Evolutionary conservation across 2,113 vertebrate genomes (phyloP), one percentile per base, ranked within the genome.

Genomic region (Rhegmatorhina hoffmannsi): DNA sequence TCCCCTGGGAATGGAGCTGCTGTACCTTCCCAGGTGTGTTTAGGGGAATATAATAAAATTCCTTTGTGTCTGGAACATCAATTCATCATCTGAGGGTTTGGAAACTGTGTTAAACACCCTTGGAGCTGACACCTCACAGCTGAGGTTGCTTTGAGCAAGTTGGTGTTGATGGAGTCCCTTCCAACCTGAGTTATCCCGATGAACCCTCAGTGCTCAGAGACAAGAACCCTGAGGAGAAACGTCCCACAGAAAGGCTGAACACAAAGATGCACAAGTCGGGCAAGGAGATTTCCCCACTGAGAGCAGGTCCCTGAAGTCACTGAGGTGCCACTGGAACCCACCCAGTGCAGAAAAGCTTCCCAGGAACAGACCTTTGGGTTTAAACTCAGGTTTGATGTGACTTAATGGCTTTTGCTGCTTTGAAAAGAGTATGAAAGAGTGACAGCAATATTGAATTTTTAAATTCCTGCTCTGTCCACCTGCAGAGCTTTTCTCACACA

Each of bases 401-500:
- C 79, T 92, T 94, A 91, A 94, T 81, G 79, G 92, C 83, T 96
- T 92, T 89, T 72, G 31, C 43, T 58, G 66, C 87, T 94, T 86
- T 94, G 72, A 95, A 96, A 92, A 62, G 87, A 96, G 79, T 68
- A 40, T 50, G 84, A 59, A 94, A 93, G 92, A 96, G 84, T 94
- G 96, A 95, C 95, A 97, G 96, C 70, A 25, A 84, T 70, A 94
- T 87, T 94, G 94, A 88, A 95, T 95, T 96, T 92, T 91, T 90
- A 58, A 95, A 88, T 78, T 80, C 94, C 33, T 72, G 40, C 70
- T 85, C 95, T 94, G 96, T 97, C 96, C 96, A 97, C 96, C 96
- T 96, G 95, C 96, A 96, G 96, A 95, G 96, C 92, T 86, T 96
- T 96, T 94, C 92, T 95, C 10, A 1, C 76, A 29, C 68, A 87